Conservation (phyloP, 2,113 vertebrate species). For the Upupa epops region DNA sequence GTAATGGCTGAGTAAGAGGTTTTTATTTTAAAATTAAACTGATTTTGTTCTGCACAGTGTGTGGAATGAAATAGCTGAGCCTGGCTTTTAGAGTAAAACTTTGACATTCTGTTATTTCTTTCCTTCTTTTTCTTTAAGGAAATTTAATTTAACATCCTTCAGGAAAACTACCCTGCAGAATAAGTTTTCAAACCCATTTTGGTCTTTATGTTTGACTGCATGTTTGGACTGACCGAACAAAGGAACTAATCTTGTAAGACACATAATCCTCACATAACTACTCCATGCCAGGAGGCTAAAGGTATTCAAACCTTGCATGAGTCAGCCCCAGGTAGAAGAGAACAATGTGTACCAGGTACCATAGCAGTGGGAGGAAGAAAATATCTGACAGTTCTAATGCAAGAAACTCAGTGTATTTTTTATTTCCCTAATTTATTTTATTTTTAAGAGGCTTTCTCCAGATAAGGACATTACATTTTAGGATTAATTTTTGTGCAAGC, state of each 20-base stretch:
- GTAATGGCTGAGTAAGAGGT: rapidly evolving
- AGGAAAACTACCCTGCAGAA: neutral
- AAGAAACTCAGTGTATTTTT: neutral
- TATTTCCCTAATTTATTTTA: neutral
- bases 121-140: neutral
- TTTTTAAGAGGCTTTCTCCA: neutral
- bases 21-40: neutral
- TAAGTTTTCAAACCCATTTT: neutral
- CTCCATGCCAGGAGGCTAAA: neutral
- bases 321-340: neutral
- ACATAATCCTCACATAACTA: neutral
- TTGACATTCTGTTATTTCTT: neutral
- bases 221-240: neutral
- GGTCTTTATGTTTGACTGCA: neutral
- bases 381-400: neutral
- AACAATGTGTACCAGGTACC: neutral
- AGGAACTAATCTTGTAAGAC: neutral
- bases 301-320: neutral
- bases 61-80: neutral
- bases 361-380: neutral
- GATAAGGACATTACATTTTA: neutral
- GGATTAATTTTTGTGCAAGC: neutral
- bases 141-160: neutral
- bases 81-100: neutral
- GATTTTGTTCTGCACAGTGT: neutral